Base-by-base conservation (phyloP, 1,140 invertebrate genomes). In the Homalodisca vitripennis region DNA sequence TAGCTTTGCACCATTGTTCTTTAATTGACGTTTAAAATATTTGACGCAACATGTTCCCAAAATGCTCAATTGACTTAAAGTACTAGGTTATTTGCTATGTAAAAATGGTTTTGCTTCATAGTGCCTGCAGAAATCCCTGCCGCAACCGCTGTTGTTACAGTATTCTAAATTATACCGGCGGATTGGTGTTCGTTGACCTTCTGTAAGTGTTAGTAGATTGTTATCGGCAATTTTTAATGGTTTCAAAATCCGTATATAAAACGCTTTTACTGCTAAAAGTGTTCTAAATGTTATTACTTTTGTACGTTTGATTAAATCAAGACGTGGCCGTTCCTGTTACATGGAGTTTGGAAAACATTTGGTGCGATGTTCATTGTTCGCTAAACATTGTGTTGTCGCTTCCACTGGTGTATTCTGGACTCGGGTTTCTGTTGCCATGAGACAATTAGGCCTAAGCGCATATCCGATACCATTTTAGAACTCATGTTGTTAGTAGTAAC, bases 381-480 rank as follows among this genome's bases (percentile, higher is more conserved):
- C 34, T 41, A 41, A 17, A 41, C 34, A 17, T 41, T 41, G 34
- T 20, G n/a, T 60, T 29, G 55, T 24, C 27, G 55, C 55, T 60
- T 60, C 22, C 55, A 30, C 10, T 26, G 55, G n/a, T 51, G 6
- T 6, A 10, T 13, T 53, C 17, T 17, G 34, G 34, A 6, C 34
- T 6, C 17, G 6, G 12, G 20, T 53, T 53, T 13, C 10, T 6
- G 20, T 24, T 24, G 26, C 26, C 3, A 30, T 60, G 55, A 6
- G 55, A 60, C 55, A 60, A 22, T 53, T 60, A 60, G 55, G 55
- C 55, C 55, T 60, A 60, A 60, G 55, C 26, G 55, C 55, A 60
- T 60, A 60, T 60, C 55, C 24, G 55, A 60, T 60, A 10, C 6
- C 55, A 13, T 27, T 60, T 13, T 53, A 14, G 22, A 22, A 53